Evolutionary conservation across 2,113 vertebrate genomes (phyloP).

Genomic region (Engraulis encrasicolus): DNA sequence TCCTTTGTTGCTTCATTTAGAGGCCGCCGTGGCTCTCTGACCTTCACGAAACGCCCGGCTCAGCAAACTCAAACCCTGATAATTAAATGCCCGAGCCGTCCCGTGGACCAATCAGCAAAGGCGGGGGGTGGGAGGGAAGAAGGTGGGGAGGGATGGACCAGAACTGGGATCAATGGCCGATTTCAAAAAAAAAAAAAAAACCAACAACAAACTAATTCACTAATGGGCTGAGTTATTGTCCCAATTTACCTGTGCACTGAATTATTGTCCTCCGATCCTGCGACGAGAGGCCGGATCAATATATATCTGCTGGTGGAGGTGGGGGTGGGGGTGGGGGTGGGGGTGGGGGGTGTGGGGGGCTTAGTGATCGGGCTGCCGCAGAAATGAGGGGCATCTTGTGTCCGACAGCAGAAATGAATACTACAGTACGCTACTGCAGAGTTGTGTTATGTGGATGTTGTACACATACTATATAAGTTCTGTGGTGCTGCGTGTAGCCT

Average conservation of each 20-base stretch:
- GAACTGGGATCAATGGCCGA: conserved; percentile 72
- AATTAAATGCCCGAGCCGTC: conserved; percentile 75
- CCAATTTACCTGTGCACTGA: conserved; percentile 75
- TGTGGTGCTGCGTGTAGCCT: too few relatives aligned
- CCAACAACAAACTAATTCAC: conserved; percentile 80
- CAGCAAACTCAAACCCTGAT: conserved; percentile 68
- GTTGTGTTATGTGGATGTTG: too few relatives aligned
- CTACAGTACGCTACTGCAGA: too few relatives aligned
- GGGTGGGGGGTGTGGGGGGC: too few relatives aligned
- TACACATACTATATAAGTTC: too few relatives aligned
- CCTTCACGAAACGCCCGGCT: conserved; percentile 76
- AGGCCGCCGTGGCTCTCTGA: conserved; percentile 64
- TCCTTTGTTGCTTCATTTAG: conserved; percentile 52
- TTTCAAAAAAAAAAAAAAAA: too few relatives aligned
- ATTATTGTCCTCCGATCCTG: conserved; percentile 70
- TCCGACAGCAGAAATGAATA: neutral
- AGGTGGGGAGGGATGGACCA: too few relatives aligned
- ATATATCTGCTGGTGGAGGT: conserved; percentile 24
- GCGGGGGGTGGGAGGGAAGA: too few relatives aligned
- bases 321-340: too few relatives aligned
- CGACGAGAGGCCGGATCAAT: conserved; percentile 60
- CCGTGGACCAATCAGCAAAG: conserved; percentile 71
- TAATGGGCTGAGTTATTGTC: conserved; percentile 79
- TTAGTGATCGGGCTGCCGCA: neutral
- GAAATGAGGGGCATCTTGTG: neutral